Evolutionary conservation across 1,140 invertebrate genomes (phyloP).

Genomic region (Listronotus oregonensis): DNA sequence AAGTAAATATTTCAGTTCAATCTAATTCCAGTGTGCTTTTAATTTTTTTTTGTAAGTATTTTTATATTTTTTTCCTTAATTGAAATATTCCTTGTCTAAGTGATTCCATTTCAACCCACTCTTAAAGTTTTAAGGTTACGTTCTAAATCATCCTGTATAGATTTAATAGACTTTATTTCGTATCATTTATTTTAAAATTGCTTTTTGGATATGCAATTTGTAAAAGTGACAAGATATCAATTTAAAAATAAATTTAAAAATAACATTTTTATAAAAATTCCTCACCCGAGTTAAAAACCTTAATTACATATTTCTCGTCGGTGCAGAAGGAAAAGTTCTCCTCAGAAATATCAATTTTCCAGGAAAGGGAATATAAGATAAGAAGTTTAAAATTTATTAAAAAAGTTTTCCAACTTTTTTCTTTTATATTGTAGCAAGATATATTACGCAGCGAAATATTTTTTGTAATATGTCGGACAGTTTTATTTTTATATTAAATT

Average conservation of each 20-base stretch:
- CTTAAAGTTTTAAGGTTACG: too few relatives aligned
- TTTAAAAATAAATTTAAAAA: constrained; percentile 12
- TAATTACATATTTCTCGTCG: constrained; percentile 17
- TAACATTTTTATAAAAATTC: constrained; percentile 12
- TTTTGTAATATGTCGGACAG: constrained; percentile 1
- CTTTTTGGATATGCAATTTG: background rate
- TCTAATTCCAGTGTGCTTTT: too few relatives aligned
- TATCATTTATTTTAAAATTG: too few relatives aligned
- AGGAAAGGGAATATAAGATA: constrained; percentile 18
- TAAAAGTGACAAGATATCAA: constrained; percentile 4
- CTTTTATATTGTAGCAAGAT: constrained; percentile 18
- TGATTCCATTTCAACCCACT: too few relatives aligned
- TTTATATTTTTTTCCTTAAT: too few relatives aligned
- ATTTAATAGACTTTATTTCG: too few relatives aligned
- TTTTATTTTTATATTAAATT: constrained; percentile 1
- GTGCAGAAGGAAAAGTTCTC: constrained; percentile 21
- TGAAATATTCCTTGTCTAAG: too few relatives aligned
- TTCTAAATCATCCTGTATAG: too few relatives aligned
- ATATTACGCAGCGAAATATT: constrained; percentile 6
- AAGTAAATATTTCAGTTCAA: too few relatives aligned
- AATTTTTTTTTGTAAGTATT: too few relatives aligned
- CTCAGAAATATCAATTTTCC: constrained; percentile 27
- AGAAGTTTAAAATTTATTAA: constrained; percentile 36
- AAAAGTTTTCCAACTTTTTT: constrained; percentile 32
- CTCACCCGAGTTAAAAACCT: background rate